These are phyloP conservation scores for Scyliorhinus canicula DNA, from an alignment of 2,797 vertebrate genomes.

Conservation along the genomic window DNA sequence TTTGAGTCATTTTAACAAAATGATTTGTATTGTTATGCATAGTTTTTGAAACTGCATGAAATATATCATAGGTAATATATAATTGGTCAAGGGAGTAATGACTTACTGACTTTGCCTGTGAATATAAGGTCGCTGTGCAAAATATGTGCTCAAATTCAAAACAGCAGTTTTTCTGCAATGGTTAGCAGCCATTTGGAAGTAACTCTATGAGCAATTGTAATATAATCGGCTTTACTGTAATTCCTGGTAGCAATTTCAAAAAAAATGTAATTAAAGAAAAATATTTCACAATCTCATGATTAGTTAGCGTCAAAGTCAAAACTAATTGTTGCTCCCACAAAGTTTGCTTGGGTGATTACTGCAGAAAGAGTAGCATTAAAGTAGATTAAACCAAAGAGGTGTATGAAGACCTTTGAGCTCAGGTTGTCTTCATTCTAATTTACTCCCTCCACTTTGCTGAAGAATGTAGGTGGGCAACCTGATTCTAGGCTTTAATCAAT, in stretches of 20 bases:
- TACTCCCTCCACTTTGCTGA: neutral
- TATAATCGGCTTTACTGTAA: neutral
- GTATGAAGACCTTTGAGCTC: neutral
- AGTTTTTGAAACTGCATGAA: neutral
- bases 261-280: slow-evolving; percentile 20
- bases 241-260: slow-evolving; percentile 3
- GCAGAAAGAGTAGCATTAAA: neutral
- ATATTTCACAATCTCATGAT: neutral
- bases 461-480: neutral
- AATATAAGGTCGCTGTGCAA: neutral
- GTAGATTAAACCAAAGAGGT: neutral
- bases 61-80: neutral
- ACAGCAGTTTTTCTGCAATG: neutral
- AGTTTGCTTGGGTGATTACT: neutral
- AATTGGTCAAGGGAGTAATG: neutral
- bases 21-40: neutral
- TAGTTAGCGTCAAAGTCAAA: neutral
- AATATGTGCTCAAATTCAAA: neutral
- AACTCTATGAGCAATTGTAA: neutral
- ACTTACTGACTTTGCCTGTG: neutral
- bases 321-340: neutral
- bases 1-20: neutral
- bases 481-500: neutral
- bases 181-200: neutral
- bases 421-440: neutral